phyloP scores from a whole-genome alignment of 2,888 invertebrate species.

The Drosophila paramelanica region DNA sequence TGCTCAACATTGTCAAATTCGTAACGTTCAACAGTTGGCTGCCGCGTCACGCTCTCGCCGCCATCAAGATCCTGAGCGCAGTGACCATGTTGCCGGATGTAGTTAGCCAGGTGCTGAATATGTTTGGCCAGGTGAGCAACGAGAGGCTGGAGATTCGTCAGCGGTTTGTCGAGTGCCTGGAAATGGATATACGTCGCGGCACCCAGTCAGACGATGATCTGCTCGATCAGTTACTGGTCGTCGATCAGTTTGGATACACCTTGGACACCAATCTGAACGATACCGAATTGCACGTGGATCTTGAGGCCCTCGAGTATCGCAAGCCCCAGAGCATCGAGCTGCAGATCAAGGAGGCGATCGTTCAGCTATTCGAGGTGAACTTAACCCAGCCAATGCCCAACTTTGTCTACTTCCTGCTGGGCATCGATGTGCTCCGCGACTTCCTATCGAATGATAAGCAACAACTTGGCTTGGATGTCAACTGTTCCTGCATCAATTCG shows the following conservation, averaged over 20 bases:
- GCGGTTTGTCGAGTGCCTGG: constrained; percentile 95
- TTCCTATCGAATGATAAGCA: constrained; percentile 91
- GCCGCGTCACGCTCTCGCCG: constrained; percentile 89
- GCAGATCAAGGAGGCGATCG: constrained; percentile 87
- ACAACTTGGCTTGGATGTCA: constrained; percentile 90
- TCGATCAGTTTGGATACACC: constrained; percentile 5
- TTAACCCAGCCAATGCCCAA: constrained; percentile 92
- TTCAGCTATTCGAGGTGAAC: constrained; percentile 91
- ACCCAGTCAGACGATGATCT: constrained; percentile 13
- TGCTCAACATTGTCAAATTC: constrained; percentile 91
- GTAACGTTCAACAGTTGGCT: constrained; percentile 89
- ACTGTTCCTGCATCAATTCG: constrained; percentile 92
- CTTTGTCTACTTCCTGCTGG: constrained; percentile 94
- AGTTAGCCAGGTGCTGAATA: constrained; percentile 90
- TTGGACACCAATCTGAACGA: constrained; percentile 4
- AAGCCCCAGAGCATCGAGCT: constrained; percentile 72
- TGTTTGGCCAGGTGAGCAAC: constrained; percentile 89
- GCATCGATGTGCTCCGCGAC: constrained; percentile 92
- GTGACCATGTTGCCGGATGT: constrained; percentile 88
- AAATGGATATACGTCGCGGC: constrained; percentile 85
- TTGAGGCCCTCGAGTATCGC: constrained; percentile 19
- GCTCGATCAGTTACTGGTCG: constrained; percentile 4
- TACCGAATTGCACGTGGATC: neutral
- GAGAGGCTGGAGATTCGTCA: constrained; percentile 88
- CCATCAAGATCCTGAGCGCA: constrained; percentile 89